Percentiles rank a stretch among this genome's conserved stretches.
These are phyloP conservation scores for Prolemur simus DNA, from an alignment of 2,113 vertebrate genomes.

Conservation along the genomic window DNA sequence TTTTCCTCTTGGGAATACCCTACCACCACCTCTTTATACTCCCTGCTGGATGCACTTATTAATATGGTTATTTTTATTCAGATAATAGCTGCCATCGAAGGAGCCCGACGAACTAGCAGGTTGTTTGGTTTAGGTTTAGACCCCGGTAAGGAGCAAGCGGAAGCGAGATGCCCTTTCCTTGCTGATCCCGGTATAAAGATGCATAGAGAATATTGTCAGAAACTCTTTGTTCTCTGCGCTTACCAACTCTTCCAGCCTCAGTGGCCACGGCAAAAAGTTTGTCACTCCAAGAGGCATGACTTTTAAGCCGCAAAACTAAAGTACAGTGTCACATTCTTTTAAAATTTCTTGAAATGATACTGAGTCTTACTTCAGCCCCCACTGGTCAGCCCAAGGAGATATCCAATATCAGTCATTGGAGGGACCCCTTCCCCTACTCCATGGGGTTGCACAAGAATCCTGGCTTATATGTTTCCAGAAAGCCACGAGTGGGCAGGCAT, in stretches of 20 bases:
- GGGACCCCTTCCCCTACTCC: background rate
- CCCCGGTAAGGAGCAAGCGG: background rate
- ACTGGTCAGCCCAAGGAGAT: background rate
- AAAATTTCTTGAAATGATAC: background rate
- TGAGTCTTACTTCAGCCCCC: background rate
- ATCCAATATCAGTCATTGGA: background rate
- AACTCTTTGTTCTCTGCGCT: constrained; percentile 28
- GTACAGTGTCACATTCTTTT: background rate
- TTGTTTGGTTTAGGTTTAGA: background rate
- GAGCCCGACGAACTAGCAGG: constrained; percentile 53
- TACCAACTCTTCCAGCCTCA: background rate
- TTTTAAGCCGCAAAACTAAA: background rate
- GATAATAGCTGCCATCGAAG: constrained; percentile 74
- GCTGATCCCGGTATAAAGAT: background rate
- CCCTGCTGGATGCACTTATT: constrained; percentile 74
- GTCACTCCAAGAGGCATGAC: background rate
- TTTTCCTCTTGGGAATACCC: constrained; percentile 84
- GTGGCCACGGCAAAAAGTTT: background rate
- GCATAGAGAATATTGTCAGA: background rate
- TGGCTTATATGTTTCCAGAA: background rate
- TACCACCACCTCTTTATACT: constrained; percentile 77
- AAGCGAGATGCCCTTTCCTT: background rate
- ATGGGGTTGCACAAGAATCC: background rate
- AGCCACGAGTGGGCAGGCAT: background rate
- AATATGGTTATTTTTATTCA: constrained; percentile 80